Evolutionary conservation across 2,113 vertebrate genomes (phyloP), one percentile per base, ranked within the genome.

Genomic region (Gallinago undulata): DNA sequence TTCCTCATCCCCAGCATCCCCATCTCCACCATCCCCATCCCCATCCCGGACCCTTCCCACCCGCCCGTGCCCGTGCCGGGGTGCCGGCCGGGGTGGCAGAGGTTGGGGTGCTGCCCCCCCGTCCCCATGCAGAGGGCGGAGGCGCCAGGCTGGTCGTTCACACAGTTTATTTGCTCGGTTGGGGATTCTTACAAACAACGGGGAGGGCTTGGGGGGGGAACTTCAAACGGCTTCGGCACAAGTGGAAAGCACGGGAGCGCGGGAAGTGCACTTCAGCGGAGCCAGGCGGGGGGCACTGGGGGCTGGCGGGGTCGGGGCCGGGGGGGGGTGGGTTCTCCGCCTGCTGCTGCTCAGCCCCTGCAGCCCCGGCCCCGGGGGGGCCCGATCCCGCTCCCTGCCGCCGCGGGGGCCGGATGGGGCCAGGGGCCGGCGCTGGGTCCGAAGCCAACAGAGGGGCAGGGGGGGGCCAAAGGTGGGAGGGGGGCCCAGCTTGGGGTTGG

Each of bases 81-180:
- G 50, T 48, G 56, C 51, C 17, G 7, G 63, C 6, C 1, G 4
- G 17, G 73, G 37, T 50, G 55, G 56, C 53, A 7, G 10, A 53
- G 1, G 1, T 4, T 4, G 86, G 39, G 68, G 35, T 35, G 78
- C 35, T 6, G 2, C 3, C 33, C 13, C 21, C 50, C 6, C 7
- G 17, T 45, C 33, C 84, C 56, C 48, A 45, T 2, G 63, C 70
- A 50, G 82, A 75, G 74, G 68, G 28, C 35, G 17, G 31, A 81
- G 53, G 41, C n/a, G 10, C 50, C 70, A 33, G 56, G 33, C 60
- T 73, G 94, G 95, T 94, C 96, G 89, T 85, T 97, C 97, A 98
- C 97, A 96, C 96, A 66, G 96, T 98, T 98, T 98, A 98, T 98
- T 98, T 95, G 98, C 97, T 97, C 87, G 7, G 96, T 97, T 97